Base-by-base conservation (phyloP, 2,797 vertebrate genomes). In the Hippopotamyrus pictus region DNA sequence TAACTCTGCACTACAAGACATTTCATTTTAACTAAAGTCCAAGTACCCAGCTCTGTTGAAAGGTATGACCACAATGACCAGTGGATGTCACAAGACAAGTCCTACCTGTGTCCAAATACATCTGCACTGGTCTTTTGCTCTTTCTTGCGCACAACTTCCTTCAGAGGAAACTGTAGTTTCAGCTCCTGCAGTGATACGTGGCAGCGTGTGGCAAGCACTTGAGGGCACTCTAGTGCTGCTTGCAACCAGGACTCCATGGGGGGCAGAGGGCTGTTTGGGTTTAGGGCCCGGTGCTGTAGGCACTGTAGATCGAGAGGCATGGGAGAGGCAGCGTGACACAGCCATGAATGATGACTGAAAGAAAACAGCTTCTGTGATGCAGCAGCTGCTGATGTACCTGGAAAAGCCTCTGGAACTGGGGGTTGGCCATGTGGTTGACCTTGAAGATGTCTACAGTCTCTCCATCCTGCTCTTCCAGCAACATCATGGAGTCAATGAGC, bases 401-500 rank as follows among this genome's bases (percentile, higher is more conserved):
- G 94, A 97, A 99, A 6, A 97, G 95, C 90, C 99, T 97, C 94
- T 99, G 98, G 95, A 98, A 99, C 89, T 95, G 93, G 83, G 99
- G 99, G 91, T 99, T 99, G 91, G 97, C 97, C 90, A 99, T 96
- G 93, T 96, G 94, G 93, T 95, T 97, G 89, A 96, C 96, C 91
- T 97, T 97, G 91, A 99, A 96, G 37, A 97, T 86, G 93, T 99
- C 98, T 90, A 94, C 94, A 17, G 92, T 90, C 7, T 94, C 93
- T 90, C 95, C 96, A 22, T 96, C 93, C 89, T 97, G 96, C 87
- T 94, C 90, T 90, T 97, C 91, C 90, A 98, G 90, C 95, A 99
- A 93, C 95, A 96, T 98, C 99, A 99, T 99, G 62, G 97, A 97
- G 92, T 98, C 97, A 90, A 99, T 99, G 90, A 99, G 92, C 88